Percentiles rank a stretch among this genome's conserved stretches.
phyloP scores from a whole-genome alignment of 1,140 invertebrate species.

The Drosophila leontia region DNA sequence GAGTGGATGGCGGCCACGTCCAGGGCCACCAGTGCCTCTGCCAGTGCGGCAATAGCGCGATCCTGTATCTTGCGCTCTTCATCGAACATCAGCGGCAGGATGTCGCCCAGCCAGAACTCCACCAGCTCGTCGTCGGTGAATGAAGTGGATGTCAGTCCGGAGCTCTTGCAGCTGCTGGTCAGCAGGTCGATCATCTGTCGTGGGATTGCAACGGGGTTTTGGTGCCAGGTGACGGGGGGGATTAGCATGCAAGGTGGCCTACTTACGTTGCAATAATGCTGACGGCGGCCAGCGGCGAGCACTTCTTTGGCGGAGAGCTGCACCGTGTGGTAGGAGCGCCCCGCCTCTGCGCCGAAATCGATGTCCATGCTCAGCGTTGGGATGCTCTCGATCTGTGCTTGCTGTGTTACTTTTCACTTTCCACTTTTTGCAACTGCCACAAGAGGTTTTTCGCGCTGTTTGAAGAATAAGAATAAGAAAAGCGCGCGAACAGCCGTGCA shows the following conservation, averaged over 20 bases:
- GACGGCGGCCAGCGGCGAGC: constrained; percentile 70
- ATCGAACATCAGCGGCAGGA: constrained; percentile 76
- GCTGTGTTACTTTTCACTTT: constrained; percentile 6
- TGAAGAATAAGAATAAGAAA: constrained; percentile 42
- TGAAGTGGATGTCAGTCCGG: constrained; percentile 53
- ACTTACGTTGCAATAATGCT: constrained; percentile 82
- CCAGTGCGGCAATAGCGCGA: constrained; percentile 66
- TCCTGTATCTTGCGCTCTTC: constrained; percentile 67
- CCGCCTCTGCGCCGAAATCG: constrained; percentile 57
- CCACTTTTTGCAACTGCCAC: background rate
- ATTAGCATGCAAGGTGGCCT: constrained; percentile 10
- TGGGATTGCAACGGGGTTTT: constrained; percentile 1
- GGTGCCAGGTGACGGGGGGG: background rate
- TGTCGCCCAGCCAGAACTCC: constrained; percentile 78
- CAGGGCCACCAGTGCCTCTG: constrained; percentile 67
- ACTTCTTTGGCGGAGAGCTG: constrained; percentile 83
- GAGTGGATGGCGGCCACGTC: constrained; percentile 64
- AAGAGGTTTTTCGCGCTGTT: constrained; percentile 21
- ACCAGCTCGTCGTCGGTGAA: constrained; percentile 73
- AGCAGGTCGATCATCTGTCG: constrained; percentile 76
- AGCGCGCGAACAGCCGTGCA: constrained; percentile 56
- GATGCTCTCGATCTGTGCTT: background rate
- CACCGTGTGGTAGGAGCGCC: constrained; percentile 74
- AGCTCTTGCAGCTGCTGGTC: constrained; percentile 72
- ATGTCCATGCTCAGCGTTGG: constrained; percentile 63